Evolutionary conservation across 2,797 vertebrate species (phyloP).

Genomic region (Muraenolepis orangiensis): DNA sequence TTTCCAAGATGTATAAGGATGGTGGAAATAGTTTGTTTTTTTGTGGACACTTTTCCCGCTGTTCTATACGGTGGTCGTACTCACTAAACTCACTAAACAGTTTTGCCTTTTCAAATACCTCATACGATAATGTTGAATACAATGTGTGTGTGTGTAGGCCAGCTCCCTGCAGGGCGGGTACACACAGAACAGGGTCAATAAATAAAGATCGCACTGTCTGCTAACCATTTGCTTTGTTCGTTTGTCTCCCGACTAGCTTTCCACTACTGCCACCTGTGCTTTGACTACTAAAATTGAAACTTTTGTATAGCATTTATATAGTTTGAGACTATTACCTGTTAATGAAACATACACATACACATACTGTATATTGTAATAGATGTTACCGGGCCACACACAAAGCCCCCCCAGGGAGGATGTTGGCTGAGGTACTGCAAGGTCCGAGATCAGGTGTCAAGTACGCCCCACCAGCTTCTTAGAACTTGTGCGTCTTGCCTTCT

Average conservation of each 20-base stretch:
- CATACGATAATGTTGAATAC: not conserved
- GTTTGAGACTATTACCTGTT: no score
- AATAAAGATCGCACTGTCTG: conserved; percentile 1
- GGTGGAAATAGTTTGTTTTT: not conserved
- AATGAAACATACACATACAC: no score
- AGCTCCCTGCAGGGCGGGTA: not conserved
- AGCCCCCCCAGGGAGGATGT: not conserved
- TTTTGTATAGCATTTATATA: no score
- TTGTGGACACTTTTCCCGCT: not conserved
- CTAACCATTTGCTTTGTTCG: not conserved
- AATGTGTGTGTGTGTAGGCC: not conserved
- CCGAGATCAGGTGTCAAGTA: not conserved
- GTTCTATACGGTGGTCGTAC: not conserved
- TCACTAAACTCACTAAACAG: not conserved
- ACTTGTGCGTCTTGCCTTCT: not conserved
- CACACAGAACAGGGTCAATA: conserved; percentile 2
- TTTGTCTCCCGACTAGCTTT: no score
- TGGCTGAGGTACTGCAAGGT: not conserved
- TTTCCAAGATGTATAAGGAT: not conserved
- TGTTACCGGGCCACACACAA: not conserved
- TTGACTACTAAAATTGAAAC: no score
- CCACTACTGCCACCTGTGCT: no score
- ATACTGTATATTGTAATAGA: no score
- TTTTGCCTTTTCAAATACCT: not conserved
- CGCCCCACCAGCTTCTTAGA: not conserved